These are phyloP conservation scores for Acleris emargana DNA, from an alignment of 2,888 invertebrate genomes.

Conservation along the genomic window DNA sequence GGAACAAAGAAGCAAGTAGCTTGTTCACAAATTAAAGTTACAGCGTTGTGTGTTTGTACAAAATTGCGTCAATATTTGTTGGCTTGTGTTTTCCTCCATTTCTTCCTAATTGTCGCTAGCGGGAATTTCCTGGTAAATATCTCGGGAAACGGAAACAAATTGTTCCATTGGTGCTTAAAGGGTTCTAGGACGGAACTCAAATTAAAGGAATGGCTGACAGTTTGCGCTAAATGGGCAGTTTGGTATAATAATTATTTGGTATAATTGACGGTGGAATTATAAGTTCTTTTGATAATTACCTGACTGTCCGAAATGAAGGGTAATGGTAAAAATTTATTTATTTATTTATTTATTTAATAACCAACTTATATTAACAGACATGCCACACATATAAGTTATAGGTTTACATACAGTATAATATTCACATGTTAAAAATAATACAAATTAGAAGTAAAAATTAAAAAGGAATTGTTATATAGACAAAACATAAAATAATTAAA, in stretches of 20 bases:
- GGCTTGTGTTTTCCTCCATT: constrained; percentile 1
- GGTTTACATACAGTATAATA: too few species aligned
- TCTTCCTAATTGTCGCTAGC: constrained; percentile 24
- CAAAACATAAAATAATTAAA: too few species aligned
- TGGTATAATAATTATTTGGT: constrained; percentile 10
- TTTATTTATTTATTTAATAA: too few species aligned
- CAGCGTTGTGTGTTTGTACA: neutral
- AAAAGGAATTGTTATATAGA: too few species aligned
- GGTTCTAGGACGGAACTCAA: constrained; percentile 12
- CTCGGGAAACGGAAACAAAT: constrained; percentile 27
- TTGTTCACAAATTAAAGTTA: neutral
- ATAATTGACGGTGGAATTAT: constrained; percentile 6
- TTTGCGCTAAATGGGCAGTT: constrained; percentile 6
- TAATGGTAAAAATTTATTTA: too few species aligned
- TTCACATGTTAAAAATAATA: too few species aligned
- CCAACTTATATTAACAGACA: too few species aligned
- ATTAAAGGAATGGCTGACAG: constrained; percentile 25
- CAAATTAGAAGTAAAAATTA: too few species aligned
- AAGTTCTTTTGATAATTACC: too few species aligned
- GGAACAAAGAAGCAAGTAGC: too few species aligned
- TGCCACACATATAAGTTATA: too few species aligned
- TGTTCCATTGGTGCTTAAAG: constrained; percentile 28
- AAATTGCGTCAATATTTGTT: constrained; percentile 11
- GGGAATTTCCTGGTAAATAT: constrained; percentile 28
- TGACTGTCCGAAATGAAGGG: too few species aligned